Percentiles rank a stretch among this genome's conserved stretches.
Conservation (phyloP, 2,797 vertebrate species). For the Melanotaenia nigrans region DNA sequence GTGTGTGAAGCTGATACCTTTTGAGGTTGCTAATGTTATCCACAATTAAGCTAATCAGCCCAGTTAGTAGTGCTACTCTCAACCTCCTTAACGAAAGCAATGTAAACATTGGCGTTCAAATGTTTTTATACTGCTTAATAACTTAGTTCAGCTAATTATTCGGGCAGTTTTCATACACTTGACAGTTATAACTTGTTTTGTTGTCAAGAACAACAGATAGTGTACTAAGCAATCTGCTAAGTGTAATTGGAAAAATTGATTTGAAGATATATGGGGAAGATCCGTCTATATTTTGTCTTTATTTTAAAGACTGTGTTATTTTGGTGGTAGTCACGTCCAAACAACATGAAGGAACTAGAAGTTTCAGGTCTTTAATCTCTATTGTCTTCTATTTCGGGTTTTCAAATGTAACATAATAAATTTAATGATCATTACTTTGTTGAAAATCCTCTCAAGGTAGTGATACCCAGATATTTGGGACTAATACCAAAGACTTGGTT, state of each 20-base stretch:
- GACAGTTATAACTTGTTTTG: background rate
- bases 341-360: background rate
- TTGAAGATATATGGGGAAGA: background rate
- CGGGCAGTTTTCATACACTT: background rate
- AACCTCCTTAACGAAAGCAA: background rate
- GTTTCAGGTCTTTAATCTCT: no score
- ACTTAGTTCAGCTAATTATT: background rate
- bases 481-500: background rate
- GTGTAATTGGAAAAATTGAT: background rate
- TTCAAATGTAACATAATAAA: background rate
- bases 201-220: background rate
- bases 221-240: background rate
- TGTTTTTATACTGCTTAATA: background rate
- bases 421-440: background rate
- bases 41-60: background rate
- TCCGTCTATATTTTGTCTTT: background rate
- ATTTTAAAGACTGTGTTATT: background rate
- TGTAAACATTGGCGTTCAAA: background rate
- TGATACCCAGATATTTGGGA: background rate
- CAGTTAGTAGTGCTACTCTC: background rate
- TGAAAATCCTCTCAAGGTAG: background rate
- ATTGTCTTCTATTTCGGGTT: no score
- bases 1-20: conserved; percentile 1
- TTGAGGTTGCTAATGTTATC: conserved; percentile 5
- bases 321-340: background rate